Evolutionary conservation across 2,888 invertebrate genomes (phyloP).

Genomic region (Pegoplata infirma): DNA sequence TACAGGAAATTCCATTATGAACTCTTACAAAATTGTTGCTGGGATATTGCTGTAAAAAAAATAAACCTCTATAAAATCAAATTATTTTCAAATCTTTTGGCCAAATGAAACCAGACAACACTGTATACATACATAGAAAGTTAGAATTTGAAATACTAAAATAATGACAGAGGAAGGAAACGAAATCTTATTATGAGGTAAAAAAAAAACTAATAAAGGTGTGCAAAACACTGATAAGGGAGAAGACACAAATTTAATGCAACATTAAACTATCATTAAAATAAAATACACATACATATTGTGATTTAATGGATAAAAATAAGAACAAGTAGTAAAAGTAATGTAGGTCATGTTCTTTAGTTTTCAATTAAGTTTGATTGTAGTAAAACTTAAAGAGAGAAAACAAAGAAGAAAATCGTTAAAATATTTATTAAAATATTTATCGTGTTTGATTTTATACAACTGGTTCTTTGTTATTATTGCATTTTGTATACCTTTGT

Average conservation of each 20-base stretch:
- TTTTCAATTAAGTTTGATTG: slow-evolving; percentile 30
- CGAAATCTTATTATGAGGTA: slow-evolving; percentile 1
- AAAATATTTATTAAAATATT: slow-evolving; percentile 11
- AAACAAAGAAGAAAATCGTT: slow-evolving; percentile 13
- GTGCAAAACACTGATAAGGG: slow-evolving; percentile 14
- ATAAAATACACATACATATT: neutral
- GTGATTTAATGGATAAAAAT: neutral
- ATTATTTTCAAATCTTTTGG: no score
- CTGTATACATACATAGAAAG: slow-evolving; percentile 8
- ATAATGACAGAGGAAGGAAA: neutral
- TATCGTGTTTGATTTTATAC: slow-evolving; percentile 20
- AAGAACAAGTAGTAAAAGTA: slow-evolving; percentile 6
- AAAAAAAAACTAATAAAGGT: slow-evolving; percentile 32
- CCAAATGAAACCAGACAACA: slow-evolving; percentile 24
- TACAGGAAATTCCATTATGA: no score
- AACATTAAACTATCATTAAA: neutral
- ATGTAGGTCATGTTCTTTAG: slow-evolving; percentile 55
- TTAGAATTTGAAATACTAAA: neutral
- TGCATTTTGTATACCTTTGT: neutral
- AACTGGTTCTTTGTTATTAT: slow-evolving; percentile 30
- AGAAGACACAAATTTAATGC: slow-evolving; percentile 3
- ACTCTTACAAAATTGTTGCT: no score
- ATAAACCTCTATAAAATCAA: no score
- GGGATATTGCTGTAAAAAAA: no score
- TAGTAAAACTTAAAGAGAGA: neutral